Base-by-base conservation (phyloP, 2,113 vertebrate species). In the Lagopus muta region DNA sequence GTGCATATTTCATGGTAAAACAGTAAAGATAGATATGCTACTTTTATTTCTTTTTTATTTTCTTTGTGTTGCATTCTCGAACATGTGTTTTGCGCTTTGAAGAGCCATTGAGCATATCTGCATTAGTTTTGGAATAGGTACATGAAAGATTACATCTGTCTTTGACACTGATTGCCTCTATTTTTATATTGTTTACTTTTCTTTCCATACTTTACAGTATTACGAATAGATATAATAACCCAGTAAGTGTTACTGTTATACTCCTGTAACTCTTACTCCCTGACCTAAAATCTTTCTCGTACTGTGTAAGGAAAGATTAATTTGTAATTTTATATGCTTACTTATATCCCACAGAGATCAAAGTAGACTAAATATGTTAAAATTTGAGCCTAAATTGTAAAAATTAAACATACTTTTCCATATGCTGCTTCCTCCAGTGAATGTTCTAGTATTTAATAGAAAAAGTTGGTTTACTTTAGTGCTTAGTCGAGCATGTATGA, bases 201-300 rank as follows among this genome's bases (percentile, higher is more conserved):
- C 32, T 48, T 16, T 92, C 79, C 1, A 17, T 71, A 32, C 60
- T 82, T 92, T 85, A 52, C 62, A 74, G 28, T 67, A 45, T 0
- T 0, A 74, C 20, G 91, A 89, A 77, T 88, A 64, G 12, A 70
- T 52, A 62, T 67, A 92, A 88, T 86, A 74, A 92, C 57, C 64
- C 86, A 93, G 57, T 55, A 88, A 89, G 57, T 0, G 20, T 82
- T 94, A 65, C 88, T 64, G 78, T 93, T 94, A 80, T 95, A 80
- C 18, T 92, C 87, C 82, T 86, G 60, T 91, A 89, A 92, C 55
- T 94, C 77, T 87, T 85, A 80, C 9, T 93, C 8, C 79, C 83
- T 81, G 93, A 88, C 89, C 89, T 71, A 85, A 95, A 91, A 82
- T 88, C 88, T 82, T 94, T 89, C 47, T 89, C 87, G 75, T 86